These are phyloP conservation scores for Cathartes aura DNA, from an alignment of 2,113 vertebrate genomes.

Conservation along the genomic window DNA sequence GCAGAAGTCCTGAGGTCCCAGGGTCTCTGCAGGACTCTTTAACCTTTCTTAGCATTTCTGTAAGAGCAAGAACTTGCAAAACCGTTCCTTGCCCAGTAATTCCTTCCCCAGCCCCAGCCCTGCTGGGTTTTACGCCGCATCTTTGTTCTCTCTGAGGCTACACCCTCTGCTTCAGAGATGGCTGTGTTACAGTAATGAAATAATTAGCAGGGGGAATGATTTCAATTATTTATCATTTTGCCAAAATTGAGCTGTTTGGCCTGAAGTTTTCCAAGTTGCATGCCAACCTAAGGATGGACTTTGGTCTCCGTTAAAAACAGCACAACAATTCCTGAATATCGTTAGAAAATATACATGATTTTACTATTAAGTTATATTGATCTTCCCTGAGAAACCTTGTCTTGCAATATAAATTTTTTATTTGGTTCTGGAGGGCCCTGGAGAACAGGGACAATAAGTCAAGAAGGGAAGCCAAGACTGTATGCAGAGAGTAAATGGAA, in stretches of 20 bases:
- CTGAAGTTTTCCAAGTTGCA: neutral
- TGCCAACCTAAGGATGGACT: neutral
- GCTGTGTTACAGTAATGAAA: constrained; percentile 23
- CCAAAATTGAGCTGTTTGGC: neutral
- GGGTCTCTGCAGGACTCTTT: neutral
- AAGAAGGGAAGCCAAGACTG: neutral
- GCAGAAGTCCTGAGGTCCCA: neutral
- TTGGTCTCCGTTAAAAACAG: neutral
- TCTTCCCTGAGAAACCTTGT: neutral
- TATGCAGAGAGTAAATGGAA: neutral
- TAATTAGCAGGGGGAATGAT: constrained; percentile 9
- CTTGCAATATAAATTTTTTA: neutral
- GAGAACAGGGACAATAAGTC: neutral
- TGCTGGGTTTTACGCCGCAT: rapidly evolving
- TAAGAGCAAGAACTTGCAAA: neutral
- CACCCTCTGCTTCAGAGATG: constrained; percentile 7
- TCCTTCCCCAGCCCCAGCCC: neutral
- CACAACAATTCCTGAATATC: neutral
- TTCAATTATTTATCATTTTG: neutral
- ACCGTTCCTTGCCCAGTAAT: neutral
- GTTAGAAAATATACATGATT: neutral
- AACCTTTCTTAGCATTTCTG: neutral
- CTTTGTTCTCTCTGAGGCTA: neutral
- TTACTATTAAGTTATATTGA: neutral
- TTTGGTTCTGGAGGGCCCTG: neutral